Conservation (phyloP, 2,888 invertebrate genomes). For the Panopea generosa region DNA sequence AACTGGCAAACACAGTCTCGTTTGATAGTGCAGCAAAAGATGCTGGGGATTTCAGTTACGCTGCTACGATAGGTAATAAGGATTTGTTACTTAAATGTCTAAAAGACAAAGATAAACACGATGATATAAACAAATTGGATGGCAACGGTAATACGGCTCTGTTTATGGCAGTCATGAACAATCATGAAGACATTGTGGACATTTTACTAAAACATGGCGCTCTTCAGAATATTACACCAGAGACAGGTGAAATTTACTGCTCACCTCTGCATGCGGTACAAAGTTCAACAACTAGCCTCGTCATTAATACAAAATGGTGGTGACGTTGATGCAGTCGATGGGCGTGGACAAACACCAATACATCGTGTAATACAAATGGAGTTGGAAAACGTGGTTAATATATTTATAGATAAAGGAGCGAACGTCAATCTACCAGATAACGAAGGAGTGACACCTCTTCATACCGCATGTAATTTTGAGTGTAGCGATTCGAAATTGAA, state of each 20-base stretch:
- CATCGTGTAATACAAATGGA: background rate
- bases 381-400: too few relatives aligned
- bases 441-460: too few relatives aligned
- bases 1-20: too few relatives aligned
- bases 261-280: conserved; percentile 3
- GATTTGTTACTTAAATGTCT: too few relatives aligned
- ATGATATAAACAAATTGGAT: background rate
- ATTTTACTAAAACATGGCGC: conserved; percentile 9
- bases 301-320: background rate
- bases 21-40: too few relatives aligned
- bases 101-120: background rate
- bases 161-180: conserved; percentile 3
- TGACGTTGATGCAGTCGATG: background rate
- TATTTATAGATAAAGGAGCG: too few relatives aligned
- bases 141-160: background rate
- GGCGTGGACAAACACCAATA: conserved; percentile 1
- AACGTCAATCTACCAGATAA: too few relatives aligned
- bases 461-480: too few relatives aligned
- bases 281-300: background rate
- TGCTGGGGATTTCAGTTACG: too few relatives aligned
- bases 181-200: background rate
- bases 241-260: background rate
- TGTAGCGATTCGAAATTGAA: too few relatives aligned
- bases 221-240: background rate
- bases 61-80: too few relatives aligned